Evolutionary conservation across 2,113 vertebrate genomes (phyloP), one percentile per base, ranked within the genome.

Genomic region (Pomatostomus ruficeps): DNA sequence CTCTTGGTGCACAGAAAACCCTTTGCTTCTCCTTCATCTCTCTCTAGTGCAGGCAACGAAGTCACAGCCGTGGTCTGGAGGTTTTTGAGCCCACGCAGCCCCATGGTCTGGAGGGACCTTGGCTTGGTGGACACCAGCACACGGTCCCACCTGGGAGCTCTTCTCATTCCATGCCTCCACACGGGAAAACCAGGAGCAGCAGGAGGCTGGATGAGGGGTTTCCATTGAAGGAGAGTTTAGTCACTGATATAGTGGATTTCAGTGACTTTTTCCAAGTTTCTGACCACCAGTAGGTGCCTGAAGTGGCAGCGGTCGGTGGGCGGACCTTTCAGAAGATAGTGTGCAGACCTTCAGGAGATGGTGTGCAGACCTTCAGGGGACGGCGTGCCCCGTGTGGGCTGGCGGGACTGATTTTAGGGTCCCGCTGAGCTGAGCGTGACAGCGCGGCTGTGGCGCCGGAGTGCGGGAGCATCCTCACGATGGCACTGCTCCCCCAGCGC

Each of bases 231-330:
- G 40, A 15, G 14, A 31, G 6, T 10, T 52, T 52, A 19, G 24
- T 6, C 80, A n/a, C 36, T 0, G 2, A 1, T 20, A 3, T 0
- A 0, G 8, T 0, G 1, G 24, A 57, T 55, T 59, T 59, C 49
- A n/a, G 9, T 0, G 1, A 6, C 9, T 25, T 81, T 70, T n/a
- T 48, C 52, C 51, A 12, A 54, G 9, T 76, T 72, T 68, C 36
- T 68, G 49, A 10, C 11, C 58, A 21, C 8, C 66, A 33, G 48
- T 0, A 45, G 55, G 10, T 23, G 67, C 52, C 49, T 43, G 52
- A 7, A 70, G 81, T 5, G 0, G 55, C 33, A 81, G 51, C n/a
- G 38, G 29, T 3, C 0, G 0, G 20, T 24, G 36, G 4, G 6
- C 28, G 18, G 31, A n/a, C 46, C 25, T 38, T 61, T 14, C 58